Evolutionary conservation across 2,113 vertebrate species (phyloP), one percentile per base, ranked within the genome.

Genomic region (Notechis scutatus): DNA sequence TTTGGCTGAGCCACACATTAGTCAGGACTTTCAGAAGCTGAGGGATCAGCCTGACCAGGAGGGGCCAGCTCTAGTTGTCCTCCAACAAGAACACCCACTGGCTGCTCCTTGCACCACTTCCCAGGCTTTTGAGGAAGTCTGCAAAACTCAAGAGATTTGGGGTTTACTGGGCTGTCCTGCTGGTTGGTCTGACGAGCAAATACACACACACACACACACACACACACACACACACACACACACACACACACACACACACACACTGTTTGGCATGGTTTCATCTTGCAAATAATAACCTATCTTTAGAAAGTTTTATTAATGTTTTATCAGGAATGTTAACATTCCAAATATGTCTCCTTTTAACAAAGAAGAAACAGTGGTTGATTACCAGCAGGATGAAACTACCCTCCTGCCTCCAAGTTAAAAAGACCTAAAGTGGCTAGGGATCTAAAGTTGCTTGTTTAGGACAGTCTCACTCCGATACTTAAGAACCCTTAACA

Each of bases 71-170:
- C 24, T 81, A 20, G 87, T 59, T 87, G 85, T 92, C 45, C 24
- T 87, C 74, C 45, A 54, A 45, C 91, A 93, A 50, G 45, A 94
- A 95, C 52, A 91, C 91, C 90, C 52, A 89, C 57, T 6, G n/a
- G 81, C 52, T 87, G 74, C 52, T 81, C 88, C 56, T 26, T 91
- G 34, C 54, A 88, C 55, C 85, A 85, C 26, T 64, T 92, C 85
- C 69, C 89, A 23, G 20, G 47, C 26, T 92, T 59, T 52, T 94
- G 74, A 81, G 42, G 52, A 88, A 88, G 50, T 91, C 91, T 86
- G 85, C 92, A 85, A n/a, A 50, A 89, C 47, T 45, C 47, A 8
- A 89, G 50, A 87, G 88, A 89, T 52, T 54, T 90, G 81, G 61
- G 61, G 61, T 90, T 90, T 81, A 56, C 74, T 34, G 61, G 92